These are phyloP conservation scores for Brachionus manjavacas DNA, from an alignment of 1,140 invertebrate genomes.

Conservation along the genomic window DNA sequence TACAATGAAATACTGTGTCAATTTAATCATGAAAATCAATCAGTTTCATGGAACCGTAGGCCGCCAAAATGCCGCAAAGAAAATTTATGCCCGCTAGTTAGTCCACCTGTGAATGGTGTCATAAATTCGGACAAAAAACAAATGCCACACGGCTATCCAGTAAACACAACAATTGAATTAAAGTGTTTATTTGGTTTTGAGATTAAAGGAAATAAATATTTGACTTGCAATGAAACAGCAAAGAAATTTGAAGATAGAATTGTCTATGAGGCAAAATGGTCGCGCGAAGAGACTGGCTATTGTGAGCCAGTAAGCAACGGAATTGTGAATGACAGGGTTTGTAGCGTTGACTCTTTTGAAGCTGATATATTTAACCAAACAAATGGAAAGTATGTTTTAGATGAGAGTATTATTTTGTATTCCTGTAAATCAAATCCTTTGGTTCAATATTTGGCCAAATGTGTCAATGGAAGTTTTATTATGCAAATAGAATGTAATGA, in stretches of 20 bases:
- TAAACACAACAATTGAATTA: slow-evolving; percentile 11
- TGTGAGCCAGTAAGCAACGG: neutral
- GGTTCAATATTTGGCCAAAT: neutral
- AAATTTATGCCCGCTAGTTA: neutral
- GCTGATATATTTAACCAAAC: neutral
- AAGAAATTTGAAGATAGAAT: neutral
- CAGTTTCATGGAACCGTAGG: neutral
- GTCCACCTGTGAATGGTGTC: neutral
- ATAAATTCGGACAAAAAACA: neutral
- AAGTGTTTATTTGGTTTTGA: neutral
- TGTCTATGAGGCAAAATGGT: neutral
- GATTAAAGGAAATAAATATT: neutral
- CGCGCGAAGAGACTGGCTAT: neutral
- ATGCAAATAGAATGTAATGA: neutral
- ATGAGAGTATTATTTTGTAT: neutral
- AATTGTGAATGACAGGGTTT: neutral
- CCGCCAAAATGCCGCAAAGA: neutral
- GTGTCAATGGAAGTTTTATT: slow-evolving; percentile 4
- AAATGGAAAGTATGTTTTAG: neutral
- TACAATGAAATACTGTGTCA: neutral
- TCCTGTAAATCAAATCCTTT: neutral
- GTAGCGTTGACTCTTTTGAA: neutral
- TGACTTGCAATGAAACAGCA: neutral
- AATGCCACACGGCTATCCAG: neutral
- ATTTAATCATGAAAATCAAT: neutral